These are phyloP conservation scores for Anolis carolinensis DNA, from an alignment of 2,113 vertebrate species.

Conservation along the genomic window DNA sequence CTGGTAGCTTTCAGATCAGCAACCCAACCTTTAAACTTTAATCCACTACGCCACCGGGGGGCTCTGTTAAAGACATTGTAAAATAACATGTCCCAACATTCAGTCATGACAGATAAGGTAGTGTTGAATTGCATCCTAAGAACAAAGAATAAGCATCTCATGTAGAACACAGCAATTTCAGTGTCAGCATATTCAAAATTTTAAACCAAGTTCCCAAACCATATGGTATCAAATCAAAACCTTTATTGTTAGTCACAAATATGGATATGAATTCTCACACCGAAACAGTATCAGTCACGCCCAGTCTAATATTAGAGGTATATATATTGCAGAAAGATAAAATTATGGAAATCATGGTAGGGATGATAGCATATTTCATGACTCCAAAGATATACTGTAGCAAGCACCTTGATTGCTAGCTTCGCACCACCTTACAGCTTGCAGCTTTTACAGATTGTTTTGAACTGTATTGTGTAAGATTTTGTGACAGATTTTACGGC, in stretches of 20 bases:
- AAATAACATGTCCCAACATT: too few relatives aligned
- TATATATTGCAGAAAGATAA: background rate
- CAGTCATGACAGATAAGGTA: too few relatives aligned
- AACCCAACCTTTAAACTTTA: too few relatives aligned
- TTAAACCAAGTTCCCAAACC: background rate
- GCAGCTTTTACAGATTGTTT: background rate
- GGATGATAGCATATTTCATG: background rate
- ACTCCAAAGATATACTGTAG: background rate
- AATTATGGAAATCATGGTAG: background rate
- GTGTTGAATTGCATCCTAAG: too few relatives aligned
- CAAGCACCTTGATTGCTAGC: background rate
- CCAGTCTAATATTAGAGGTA: background rate
- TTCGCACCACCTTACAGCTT: background rate
- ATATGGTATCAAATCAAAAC: background rate
- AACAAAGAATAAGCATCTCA: background rate
- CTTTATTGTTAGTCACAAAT: too few relatives aligned
- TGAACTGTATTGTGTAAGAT: background rate
- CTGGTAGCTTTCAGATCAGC: too few relatives aligned
- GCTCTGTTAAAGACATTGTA: too few relatives aligned
- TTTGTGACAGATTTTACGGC: slow-evolving; percentile 1
- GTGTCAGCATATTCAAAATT: background rate
- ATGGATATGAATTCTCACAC: too few relatives aligned
- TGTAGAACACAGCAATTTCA: background rate
- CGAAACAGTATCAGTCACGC: background rate
- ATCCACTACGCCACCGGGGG: too few relatives aligned